phyloP scores from a whole-genome alignment of 2,113 vertebrate species.

The Columba livia region DNA sequence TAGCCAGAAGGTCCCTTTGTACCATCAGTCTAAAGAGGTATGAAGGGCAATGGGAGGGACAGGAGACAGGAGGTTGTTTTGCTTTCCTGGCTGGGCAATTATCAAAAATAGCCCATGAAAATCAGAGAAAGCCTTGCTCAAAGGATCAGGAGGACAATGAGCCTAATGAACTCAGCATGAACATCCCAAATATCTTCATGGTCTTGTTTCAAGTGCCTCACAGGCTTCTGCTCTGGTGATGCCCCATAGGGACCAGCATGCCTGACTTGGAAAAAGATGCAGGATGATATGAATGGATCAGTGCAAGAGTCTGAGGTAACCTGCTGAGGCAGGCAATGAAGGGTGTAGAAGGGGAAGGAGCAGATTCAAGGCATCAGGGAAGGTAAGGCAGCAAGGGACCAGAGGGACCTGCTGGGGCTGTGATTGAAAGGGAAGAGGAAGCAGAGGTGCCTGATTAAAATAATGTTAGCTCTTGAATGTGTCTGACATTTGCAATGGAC shows the following conservation, averaged over 20 bases:
- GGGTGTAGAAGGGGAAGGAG: background rate
- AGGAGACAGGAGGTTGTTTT: background rate
- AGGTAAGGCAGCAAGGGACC: background rate
- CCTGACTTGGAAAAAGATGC: background rate
- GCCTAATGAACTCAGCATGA: background rate
- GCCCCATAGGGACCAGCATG: background rate
- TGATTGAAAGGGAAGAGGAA: background rate
- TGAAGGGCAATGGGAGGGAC: rapidly evolving
- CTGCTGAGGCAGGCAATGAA: background rate
- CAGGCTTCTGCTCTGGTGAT: background rate
- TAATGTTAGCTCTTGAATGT: background rate
- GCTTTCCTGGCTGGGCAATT: background rate
- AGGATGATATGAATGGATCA: background rate
- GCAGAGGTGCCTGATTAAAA: background rate
- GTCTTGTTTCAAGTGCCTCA: background rate
- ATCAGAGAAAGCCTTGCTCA: background rate
- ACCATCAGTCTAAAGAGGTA: background rate
- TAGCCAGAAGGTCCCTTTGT: background rate
- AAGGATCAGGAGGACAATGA: background rate
- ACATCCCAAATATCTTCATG: background rate
- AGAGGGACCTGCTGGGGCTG: background rate
- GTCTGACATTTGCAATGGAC: background rate
- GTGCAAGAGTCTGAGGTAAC: background rate
- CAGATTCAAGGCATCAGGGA: background rate
- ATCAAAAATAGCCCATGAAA: background rate